Base-by-base conservation (phyloP, 1,140 invertebrate species). In the Drosophila chauvacae region DNA sequence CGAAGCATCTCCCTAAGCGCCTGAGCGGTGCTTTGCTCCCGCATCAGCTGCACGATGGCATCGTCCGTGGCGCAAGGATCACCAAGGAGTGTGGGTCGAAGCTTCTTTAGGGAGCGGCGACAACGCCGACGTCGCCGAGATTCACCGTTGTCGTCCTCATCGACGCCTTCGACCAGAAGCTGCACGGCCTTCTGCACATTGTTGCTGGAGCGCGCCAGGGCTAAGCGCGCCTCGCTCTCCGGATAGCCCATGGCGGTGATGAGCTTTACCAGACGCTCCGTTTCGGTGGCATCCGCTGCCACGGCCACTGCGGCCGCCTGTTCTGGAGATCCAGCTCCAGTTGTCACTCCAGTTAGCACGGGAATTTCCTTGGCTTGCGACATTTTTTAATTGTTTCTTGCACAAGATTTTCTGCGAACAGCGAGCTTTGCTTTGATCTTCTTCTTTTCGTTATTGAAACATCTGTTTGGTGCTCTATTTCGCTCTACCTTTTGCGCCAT, bases 131-230 rank as follows among this genome's bases (percentile, higher is more conserved):
- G 73, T 5, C 9, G 50, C 6, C 33, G 50, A 7, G 51, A 33
- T 5, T 71, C 59, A 2, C 10, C 51, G 7, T 39, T n/a, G 7
- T 45, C 42, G 14, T 65, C 41, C 3, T 71, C 41, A 1, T 69
- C 51, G 5, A n/a, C 66, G 13, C 76, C 85, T 26, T 78, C 85
- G 5, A 87, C 64, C 47, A 90, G 41, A 33, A 77, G 75, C 51
- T 90, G 75, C 13, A 91, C 47, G 30, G 91, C 91, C n/a, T 62
- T 56, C 47, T 91, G 74, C 1, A 88, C 57, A 66, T 91, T 87
- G 61, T 87, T 83, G 61, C 64, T 64, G 72, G 81, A 62, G 2
- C 58, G 63, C 1, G 53, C 53, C 5, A 92, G 44, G 1, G 82
- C 72, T 9, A 60, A 9, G 7, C 78, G 61, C 1, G 75, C 91